Conservation (phyloP, 2,797 vertebrate species). For the Hipposideros larvatus region DNA sequence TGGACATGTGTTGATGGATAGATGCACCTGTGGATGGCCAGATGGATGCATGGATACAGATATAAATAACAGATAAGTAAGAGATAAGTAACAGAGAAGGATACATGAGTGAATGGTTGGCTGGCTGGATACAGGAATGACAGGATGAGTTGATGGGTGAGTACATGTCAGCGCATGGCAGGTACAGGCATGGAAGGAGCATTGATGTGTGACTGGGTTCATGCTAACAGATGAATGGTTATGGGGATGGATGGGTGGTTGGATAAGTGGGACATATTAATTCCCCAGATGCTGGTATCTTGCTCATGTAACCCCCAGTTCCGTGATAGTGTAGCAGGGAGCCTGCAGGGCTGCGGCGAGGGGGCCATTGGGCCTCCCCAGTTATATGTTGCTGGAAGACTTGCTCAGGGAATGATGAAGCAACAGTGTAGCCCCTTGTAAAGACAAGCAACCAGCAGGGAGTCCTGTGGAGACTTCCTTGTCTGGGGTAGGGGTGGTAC, state of each 20-base stretch:
- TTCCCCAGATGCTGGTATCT: neutral
- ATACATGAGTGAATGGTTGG: neutral
- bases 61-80: neutral
- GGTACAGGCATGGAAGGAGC: too few species aligned
- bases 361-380: neutral
- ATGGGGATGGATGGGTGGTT: neutral
- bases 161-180: neutral
- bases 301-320: accelerated
- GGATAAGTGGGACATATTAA: neutral
- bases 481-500: neutral
- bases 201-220: accelerated
- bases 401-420: accelerated
- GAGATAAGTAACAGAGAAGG: neutral
- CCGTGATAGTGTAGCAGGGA: accelerated
- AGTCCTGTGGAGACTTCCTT: neutral
- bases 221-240: accelerated
- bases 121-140: neutral
- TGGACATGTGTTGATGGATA: accelerated
- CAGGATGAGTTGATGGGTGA: neutral
- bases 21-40: accelerated
- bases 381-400: accelerated
- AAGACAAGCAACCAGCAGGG: neutral
- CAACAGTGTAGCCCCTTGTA: neutral
- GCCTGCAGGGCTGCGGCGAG: neutral
- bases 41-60: neutral